phyloP scores from a whole-genome alignment of 2,888 invertebrate species.

The Melanargia galathea region DNA sequence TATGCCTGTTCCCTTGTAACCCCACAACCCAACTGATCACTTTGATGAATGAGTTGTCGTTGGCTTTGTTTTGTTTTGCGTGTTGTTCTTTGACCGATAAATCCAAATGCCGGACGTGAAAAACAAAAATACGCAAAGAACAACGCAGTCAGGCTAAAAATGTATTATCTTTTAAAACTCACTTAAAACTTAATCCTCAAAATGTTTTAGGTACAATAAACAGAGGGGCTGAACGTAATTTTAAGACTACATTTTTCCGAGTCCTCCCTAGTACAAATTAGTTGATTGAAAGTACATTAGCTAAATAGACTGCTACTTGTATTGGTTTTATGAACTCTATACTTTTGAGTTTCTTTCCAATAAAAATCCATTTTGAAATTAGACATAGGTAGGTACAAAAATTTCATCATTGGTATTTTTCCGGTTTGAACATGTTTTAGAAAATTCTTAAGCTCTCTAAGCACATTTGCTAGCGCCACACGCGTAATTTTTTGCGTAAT shows the following conservation, averaged over 20 bases:
- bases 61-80: too few relatives aligned
- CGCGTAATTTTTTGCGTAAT: too few relatives aligned
- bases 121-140: too few relatives aligned
- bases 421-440: background rate
- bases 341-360: background rate
- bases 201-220: too few relatives aligned
- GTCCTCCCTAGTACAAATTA: conserved; percentile 10
- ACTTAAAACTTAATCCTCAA: too few relatives aligned
- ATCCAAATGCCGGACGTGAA: too few relatives aligned
- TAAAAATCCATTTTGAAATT: conserved; percentile 11
- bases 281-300: conserved; percentile 23
- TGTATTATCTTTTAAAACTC: too few relatives aligned
- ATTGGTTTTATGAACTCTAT: conserved; percentile 1
- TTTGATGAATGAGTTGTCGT: too few relatives aligned
- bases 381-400: background rate
- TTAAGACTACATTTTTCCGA: background rate
- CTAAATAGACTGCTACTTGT: conserved; percentile 1
- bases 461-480: background rate
- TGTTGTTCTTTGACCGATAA: too few relatives aligned
- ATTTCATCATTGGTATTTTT: background rate
- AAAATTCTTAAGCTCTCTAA: background rate
- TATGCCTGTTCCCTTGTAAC: too few relatives aligned
- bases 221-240: background rate
- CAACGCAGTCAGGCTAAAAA: too few relatives aligned
- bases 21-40: too few relatives aligned